These are phyloP conservation scores for Pristionchus entomophagus DNA, from an alignment of 2,888 invertebrate genomes.

Conservation along the genomic window DNA sequence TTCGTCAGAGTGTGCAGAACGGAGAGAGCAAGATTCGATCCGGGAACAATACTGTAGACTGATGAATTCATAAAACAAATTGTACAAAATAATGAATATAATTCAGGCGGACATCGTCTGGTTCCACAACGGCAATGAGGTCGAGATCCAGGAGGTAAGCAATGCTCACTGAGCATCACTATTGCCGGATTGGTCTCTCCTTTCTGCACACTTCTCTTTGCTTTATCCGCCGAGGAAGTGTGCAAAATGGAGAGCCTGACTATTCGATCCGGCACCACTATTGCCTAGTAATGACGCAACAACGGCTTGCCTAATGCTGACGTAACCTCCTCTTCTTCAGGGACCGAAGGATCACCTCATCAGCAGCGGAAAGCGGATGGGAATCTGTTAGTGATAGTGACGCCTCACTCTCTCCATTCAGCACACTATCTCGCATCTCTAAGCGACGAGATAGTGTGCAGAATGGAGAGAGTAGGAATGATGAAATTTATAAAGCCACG, in stretches of 20 bases:
- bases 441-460: too few relatives aligned
- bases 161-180: too few relatives aligned
- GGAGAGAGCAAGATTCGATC: too few relatives aligned
- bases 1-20: too few relatives aligned
- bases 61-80: too few relatives aligned
- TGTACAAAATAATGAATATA: too few relatives aligned
- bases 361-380: neutral
- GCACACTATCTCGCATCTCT: too few relatives aligned
- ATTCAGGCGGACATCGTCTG: slow-evolving; percentile 8
- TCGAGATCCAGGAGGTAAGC: neutral
- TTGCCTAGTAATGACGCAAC: neutral
- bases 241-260: neutral
- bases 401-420: too few relatives aligned
- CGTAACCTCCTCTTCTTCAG: neutral
- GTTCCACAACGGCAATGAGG: slow-evolving; percentile 25
- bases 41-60: too few relatives aligned
- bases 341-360: neutral
- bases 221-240: neutral
- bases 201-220: neutral
- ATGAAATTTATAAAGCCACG: neutral
- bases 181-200: neutral
- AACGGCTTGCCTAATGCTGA: too few relatives aligned
- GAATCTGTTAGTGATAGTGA: slow-evolving; percentile 7
- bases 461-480: too few relatives aligned
- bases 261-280: neutral